Evolutionary conservation across 2,113 vertebrate species (phyloP).

Genomic region (Machaerirhynchus nigripectus): DNA sequence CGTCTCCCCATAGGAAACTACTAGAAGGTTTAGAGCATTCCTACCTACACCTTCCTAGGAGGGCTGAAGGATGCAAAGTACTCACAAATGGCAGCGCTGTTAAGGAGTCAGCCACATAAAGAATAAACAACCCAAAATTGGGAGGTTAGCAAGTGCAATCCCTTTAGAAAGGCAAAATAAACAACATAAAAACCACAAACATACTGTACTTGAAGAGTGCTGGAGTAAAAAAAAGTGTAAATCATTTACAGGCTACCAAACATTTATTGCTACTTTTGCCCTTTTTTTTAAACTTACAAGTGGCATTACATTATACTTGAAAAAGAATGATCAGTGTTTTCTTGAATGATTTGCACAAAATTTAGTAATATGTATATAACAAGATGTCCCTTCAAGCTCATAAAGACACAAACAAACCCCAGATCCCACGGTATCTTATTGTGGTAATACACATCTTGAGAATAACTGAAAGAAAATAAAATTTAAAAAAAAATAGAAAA

Average conservation of each 20-base stretch:
- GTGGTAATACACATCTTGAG: not conserved
- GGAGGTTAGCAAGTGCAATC: slow-evolving; percentile 33
- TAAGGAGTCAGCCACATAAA: slow-evolving; percentile 17
- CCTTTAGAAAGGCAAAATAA: slow-evolving; percentile 6
- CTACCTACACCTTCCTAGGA: slow-evolving; percentile 11
- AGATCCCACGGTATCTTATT: not conserved
- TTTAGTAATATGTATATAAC: not conserved
- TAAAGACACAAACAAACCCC: not conserved
- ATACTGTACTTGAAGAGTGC: not conserved
- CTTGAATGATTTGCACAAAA: not conserved
- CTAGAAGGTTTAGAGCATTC: slow-evolving; percentile 6
- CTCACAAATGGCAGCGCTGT: not conserved
- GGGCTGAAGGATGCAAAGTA: not conserved
- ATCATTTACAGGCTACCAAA: not conserved
- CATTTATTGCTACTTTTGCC: not conserved
- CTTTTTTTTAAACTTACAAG: not conserved
- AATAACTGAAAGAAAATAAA: not conserved
- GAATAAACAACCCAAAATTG: not conserved
- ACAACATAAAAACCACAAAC: not conserved
- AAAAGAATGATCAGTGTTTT: not conserved
- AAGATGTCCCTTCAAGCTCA: not conserved
- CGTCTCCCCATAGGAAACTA: not conserved
- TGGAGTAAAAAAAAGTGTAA: not conserved
- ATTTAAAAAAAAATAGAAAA: not conserved
- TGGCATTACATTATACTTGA: not conserved